phyloP scores from a whole-genome alignment of 1,140 invertebrate genomes.

The Drosophila lowei region DNA sequence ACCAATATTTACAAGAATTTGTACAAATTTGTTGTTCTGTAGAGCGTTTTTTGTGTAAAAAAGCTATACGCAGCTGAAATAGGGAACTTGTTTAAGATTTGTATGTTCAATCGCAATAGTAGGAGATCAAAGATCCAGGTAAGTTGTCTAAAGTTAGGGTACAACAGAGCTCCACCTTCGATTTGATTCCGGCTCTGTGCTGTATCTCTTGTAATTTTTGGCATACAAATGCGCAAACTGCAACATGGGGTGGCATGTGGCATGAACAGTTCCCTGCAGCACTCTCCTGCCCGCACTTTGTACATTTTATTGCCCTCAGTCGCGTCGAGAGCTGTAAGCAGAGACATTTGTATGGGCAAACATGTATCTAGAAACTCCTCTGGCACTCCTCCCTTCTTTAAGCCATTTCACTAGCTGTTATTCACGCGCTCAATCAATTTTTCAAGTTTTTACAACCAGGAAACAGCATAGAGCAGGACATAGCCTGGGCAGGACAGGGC shows the following conservation, averaged over 20 bases:
- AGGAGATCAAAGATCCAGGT: too few species aligned
- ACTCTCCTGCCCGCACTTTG: slow-evolving; percentile 46
- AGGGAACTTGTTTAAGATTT: too few species aligned
- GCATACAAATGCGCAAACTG: slow-evolving; percentile 72
- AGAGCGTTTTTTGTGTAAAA: too few species aligned
- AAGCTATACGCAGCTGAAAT: too few species aligned
- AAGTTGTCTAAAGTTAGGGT: background rate
- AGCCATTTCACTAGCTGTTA: slow-evolving; percentile 72
- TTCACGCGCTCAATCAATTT: slow-evolving; percentile 82
- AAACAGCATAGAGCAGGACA: background rate
- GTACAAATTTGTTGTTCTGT: too few species aligned
- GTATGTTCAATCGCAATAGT: too few species aligned
- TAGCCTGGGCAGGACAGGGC: background rate
- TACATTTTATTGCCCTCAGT: slow-evolving; percentile 73
- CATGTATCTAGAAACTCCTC: slow-evolving; percentile 35
- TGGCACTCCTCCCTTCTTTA: background rate
- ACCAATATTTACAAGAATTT: too few species aligned
- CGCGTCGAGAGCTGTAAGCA: slow-evolving; percentile 53
- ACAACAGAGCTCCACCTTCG: background rate
- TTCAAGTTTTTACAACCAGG: slow-evolving; percentile 68
- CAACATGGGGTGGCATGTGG: slow-evolving; percentile 24
- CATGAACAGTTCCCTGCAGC: background rate
- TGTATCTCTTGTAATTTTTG: slow-evolving; percentile 43
- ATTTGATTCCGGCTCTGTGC: background rate
- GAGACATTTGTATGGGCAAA: slow-evolving; percentile 72